Conservation (phyloP, 1,140 invertebrate species). For the Drosophila kohkoa region DNA sequence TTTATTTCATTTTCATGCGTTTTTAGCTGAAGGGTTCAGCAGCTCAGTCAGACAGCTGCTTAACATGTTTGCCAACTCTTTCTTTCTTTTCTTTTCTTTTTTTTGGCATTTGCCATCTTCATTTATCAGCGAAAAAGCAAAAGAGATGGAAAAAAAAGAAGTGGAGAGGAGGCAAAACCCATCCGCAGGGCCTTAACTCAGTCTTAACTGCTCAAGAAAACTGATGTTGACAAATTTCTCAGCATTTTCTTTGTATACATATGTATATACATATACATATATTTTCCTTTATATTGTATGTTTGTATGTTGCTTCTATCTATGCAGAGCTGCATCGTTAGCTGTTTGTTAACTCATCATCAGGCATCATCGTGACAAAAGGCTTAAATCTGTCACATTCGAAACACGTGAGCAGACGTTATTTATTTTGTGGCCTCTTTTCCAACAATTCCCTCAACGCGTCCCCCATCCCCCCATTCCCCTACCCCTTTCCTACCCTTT, state of each 20-base stretch:
- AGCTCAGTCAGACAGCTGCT: slow-evolving; percentile 8
- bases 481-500: background rate
- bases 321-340: slow-evolving; percentile 43
- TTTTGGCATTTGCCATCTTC: slow-evolving; percentile 16
- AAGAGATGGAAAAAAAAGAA: background rate
- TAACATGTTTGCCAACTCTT: slow-evolving; percentile 7
- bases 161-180: background rate
- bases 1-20: background rate
- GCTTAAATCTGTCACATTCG: slow-evolving; percentile 81
- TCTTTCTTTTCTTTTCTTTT: background rate
- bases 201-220: slow-evolving; percentile 40
- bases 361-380: slow-evolving; percentile 77
- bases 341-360: slow-evolving; percentile 81
- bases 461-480: background rate
- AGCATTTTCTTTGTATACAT: slow-evolving; percentile 47
- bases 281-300: background rate
- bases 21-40: slow-evolving; percentile 10
- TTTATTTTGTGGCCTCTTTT: slow-evolving; percentile 72
- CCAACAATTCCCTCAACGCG: slow-evolving; percentile 16
- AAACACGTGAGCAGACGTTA: slow-evolving; percentile 76
- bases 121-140: slow-evolving; percentile 13
- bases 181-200: slow-evolving; percentile 23
- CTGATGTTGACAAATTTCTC: slow-evolving; percentile 76
- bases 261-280: slow-evolving; percentile 46
- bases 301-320: slow-evolving; percentile 19